These are phyloP conservation scores for Agrotis exclamationis DNA, from an alignment of 2,888 invertebrate genomes.

Conservation along the genomic window DNA sequence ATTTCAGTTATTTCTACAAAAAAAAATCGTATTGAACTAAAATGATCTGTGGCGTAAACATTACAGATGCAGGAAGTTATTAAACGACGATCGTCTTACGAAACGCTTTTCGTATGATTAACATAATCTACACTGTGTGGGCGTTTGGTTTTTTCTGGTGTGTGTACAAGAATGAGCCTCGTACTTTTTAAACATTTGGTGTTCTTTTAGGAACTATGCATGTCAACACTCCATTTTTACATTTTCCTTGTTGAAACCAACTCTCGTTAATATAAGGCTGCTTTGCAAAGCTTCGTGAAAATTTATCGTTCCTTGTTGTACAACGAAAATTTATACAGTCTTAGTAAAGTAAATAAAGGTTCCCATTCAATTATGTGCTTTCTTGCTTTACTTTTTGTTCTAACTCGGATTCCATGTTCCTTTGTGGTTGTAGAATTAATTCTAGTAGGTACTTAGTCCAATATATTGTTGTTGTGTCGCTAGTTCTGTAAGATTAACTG, in stretches of 20 bases:
- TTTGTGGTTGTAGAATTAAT: constrained; percentile 24
- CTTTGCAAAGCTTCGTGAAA: constrained; percentile 77
- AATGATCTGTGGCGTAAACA: too few species aligned
- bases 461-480: constrained; percentile 25
- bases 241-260: constrained; percentile 61
- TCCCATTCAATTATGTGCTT: constrained; percentile 73
- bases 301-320: constrained; percentile 80
- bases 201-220: neutral
- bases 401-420: constrained; percentile 49
- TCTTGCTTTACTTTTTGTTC: constrained; percentile 62
- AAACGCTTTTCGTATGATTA: too few species aligned
- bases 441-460: constrained; percentile 26
- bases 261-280: constrained; percentile 75
- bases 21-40: too few species aligned
- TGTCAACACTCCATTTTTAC: constrained; percentile 28
- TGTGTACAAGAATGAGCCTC: too few species aligned
- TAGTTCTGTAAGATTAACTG: constrained; percentile 42
- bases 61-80: too few species aligned
- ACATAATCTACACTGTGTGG: too few species aligned
- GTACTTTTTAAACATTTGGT: neutral
- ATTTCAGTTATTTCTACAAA: too few species aligned
- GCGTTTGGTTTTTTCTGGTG: too few species aligned
- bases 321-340: constrained; percentile 73
- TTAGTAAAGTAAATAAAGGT: constrained; percentile 73
- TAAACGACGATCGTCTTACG: too few species aligned